Evolutionary conservation across 1,140 invertebrate species (phyloP).

Genomic region (Sycophaga agraensis): DNA sequence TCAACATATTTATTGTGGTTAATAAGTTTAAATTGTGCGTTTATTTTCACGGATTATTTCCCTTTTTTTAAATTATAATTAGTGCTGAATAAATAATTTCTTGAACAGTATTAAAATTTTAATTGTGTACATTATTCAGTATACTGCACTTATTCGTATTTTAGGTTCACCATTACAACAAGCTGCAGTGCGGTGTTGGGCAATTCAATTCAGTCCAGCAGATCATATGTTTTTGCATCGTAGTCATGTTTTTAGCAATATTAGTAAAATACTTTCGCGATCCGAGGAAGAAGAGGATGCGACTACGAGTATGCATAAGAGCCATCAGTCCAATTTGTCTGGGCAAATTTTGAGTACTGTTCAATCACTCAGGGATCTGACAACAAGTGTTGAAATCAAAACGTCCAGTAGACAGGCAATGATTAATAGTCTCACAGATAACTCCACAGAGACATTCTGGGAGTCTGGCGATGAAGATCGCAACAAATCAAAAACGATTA

Average conservation of each 20-base stretch:
- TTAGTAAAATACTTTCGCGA: slow-evolving; percentile 92
- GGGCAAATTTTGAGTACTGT: slow-evolving; percentile 61
- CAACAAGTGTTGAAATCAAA: slow-evolving; percentile 74
- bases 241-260: slow-evolving; percentile 92
- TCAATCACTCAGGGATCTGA: slow-evolving; percentile 74
- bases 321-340: slow-evolving; percentile 57
- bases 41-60: too few relatives aligned
- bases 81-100: background rate
- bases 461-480: slow-evolving; percentile 96
- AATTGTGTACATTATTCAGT: too few relatives aligned
- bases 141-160: background rate
- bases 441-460: slow-evolving; percentile 98
- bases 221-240: slow-evolving; percentile 94
- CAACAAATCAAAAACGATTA: slow-evolving; percentile 84
- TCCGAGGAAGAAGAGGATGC: slow-evolving; percentile 77
- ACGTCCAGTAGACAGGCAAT: slow-evolving; percentile 92
- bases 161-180: slow-evolving; percentile 79
- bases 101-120: background rate
- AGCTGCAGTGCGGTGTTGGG: slow-evolving; percentile 93
- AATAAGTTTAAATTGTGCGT: too few relatives aligned
- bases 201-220: slow-evolving; percentile 80
- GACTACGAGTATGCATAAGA: slow-evolving; percentile 64
- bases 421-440: slow-evolving; percentile 88
- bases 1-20: too few relatives aligned
- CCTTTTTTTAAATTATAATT: too few relatives aligned